phyloP scores from a whole-genome alignment of 1,140 invertebrate genomes.

The Contarinia nasturtii region DNA sequence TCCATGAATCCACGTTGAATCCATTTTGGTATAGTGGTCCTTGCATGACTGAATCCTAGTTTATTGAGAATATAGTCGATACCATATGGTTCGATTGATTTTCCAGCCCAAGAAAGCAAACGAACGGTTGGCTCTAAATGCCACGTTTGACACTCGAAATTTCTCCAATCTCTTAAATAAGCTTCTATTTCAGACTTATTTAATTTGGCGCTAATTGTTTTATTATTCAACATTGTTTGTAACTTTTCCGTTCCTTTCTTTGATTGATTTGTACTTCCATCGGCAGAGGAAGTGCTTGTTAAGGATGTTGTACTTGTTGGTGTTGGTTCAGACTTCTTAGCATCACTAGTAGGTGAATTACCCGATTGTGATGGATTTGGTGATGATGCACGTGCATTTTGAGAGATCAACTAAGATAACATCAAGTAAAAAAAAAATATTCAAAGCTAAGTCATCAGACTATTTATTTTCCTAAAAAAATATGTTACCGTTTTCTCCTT shows the following conservation, averaged over 20 bases:
- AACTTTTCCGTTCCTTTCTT: background rate
- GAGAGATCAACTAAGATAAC: constrained; percentile 4
- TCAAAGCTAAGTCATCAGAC: too few relatives aligned
- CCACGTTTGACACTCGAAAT: constrained; percentile 92
- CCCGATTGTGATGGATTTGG: constrained; percentile 14
- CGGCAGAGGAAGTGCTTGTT: background rate
- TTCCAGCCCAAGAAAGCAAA: constrained; percentile 83
- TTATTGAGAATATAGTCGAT: constrained; percentile 95
- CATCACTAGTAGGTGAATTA: background rate
- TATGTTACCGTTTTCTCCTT: constrained; percentile 69
- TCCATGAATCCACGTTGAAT: constrained; percentile 95
- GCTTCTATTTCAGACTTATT: constrained; percentile 16
- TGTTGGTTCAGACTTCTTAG: too few relatives aligned
- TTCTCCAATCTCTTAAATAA: constrained; percentile 54
- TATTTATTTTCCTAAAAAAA: constrained; percentile 5
- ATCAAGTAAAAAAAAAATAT: too few relatives aligned
- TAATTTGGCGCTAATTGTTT: background rate
- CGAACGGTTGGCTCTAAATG: constrained; percentile 92
- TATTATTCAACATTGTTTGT: background rate
- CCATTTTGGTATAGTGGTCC: constrained; percentile 98
- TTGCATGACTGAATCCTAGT: constrained; percentile 87
- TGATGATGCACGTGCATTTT: constrained; percentile 17
- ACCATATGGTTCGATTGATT: constrained; percentile 91
- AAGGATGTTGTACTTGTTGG: background rate
- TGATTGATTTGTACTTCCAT: background rate